A percentile compares a stretch with the other conserved stretches of the same genome.
Evolutionary conservation across 2,113 vertebrate species (phyloP).

Genomic region (Daubentonia madagascariensis): DNA sequence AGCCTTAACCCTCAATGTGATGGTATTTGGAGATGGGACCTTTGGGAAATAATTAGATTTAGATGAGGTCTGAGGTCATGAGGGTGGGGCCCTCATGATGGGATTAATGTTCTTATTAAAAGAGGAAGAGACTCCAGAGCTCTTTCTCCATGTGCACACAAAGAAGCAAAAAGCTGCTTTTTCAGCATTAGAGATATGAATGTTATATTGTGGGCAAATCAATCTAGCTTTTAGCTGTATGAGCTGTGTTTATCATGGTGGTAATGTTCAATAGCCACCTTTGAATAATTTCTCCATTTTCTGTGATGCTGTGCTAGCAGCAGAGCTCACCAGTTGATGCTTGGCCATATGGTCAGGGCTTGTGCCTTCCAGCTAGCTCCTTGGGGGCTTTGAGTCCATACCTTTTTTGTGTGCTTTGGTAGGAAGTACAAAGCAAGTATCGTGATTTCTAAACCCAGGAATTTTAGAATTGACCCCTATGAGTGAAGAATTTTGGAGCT

Average conservation of each 20-base stretch:
- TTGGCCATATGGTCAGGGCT: background rate
- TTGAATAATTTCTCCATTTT: constrained; percentile 26
- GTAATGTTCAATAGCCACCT: constrained; percentile 47
- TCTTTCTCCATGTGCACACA: background rate
- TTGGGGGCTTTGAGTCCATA: background rate
- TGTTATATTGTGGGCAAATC: constrained; percentile 28
- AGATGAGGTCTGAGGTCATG: background rate
- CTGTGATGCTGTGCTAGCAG: background rate
- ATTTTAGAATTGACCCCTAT: background rate
- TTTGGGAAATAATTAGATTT: background rate
- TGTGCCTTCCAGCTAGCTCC: background rate
- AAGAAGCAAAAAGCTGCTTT: constrained; percentile 26
- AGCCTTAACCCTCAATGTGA: background rate
- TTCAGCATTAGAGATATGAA: constrained; percentile 27
- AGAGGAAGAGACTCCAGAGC: background rate
- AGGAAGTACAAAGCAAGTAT: background rate
- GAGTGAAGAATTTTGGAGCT: constrained; percentile 23
- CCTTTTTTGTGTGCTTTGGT: background rate
- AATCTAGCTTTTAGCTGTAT: constrained; percentile 30
- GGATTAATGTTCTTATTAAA: background rate
- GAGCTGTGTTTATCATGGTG: constrained; percentile 58
- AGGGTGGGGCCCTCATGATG: background rate
- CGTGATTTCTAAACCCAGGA: constrained; percentile 33
- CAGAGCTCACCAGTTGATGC: background rate
- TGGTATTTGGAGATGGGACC: background rate